Evolutionary conservation across 2,113 vertebrate species (phyloP).

Genomic region (Macquaria australasica): DNA sequence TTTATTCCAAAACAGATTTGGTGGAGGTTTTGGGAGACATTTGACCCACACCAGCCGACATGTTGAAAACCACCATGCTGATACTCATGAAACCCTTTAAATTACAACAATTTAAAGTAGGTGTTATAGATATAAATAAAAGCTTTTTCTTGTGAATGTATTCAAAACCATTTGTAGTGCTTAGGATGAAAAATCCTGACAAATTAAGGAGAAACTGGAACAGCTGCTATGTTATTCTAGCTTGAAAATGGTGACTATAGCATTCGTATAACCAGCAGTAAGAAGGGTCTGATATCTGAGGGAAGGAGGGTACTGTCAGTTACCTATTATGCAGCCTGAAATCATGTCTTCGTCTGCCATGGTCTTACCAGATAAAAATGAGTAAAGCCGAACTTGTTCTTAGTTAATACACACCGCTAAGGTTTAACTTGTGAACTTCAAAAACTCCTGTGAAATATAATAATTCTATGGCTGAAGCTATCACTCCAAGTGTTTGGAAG

Average conservation of each 20-base stretch:
- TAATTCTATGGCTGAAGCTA: background rate
- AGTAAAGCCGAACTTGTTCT: conserved; percentile 1
- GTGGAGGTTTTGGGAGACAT: background rate
- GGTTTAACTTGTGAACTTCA: background rate
- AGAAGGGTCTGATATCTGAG: conserved; percentile 11
- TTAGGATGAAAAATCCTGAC: background rate
- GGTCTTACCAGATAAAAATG: background rate
- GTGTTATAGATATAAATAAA: background rate
- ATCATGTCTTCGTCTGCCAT: background rate
- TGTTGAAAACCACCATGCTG: background rate
- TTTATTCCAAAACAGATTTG: background rate
- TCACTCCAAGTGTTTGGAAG: background rate
- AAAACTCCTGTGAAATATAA: conserved; percentile 7
- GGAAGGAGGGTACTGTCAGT: background rate
- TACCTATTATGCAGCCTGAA: conserved; percentile 15
- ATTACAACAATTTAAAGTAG: background rate
- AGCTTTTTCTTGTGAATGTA: background rate
- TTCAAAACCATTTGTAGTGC: background rate
- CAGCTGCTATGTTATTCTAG: background rate
- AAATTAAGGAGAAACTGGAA: background rate
- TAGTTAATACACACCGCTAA: background rate
- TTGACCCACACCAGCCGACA: background rate
- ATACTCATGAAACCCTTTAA: background rate
- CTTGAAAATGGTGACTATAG: background rate
- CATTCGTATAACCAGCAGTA: background rate